Conservation (phyloP, 1,140 invertebrate species). For the Diorhabda sublineata region DNA sequence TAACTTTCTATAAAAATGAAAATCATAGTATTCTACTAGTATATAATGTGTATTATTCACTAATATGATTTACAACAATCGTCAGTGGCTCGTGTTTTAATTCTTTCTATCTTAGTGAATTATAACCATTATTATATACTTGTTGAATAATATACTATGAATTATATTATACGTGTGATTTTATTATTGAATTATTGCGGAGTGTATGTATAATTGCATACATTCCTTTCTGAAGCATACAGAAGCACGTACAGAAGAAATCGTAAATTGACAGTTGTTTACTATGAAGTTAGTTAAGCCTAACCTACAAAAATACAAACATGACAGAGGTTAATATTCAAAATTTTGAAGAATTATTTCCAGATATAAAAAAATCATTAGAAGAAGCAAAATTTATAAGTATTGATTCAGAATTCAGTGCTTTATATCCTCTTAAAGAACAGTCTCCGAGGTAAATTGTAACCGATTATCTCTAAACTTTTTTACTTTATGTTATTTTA, state of each 20-base stretch:
- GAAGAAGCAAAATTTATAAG: slow-evolving; percentile 37
- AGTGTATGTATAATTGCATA: too few relatives aligned
- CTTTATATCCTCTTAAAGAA: slow-evolving; percentile 34
- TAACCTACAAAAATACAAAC: slow-evolving; percentile 19
- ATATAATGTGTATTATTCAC: too few relatives aligned
- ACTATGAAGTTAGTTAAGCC: not conserved
- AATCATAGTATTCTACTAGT: too few relatives aligned
- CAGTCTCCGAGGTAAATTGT: slow-evolving; percentile 32
- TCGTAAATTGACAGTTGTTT: too few relatives aligned
- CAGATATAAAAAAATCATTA: slow-evolving; percentile 32
- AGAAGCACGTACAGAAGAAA: too few relatives aligned
- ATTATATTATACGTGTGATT: too few relatives aligned
- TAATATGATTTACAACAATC: not conserved
- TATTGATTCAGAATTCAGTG: slow-evolving; percentile 43
- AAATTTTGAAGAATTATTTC: slow-evolving; percentile 37
- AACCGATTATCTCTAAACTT: not conserved
- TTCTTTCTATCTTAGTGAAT: not conserved
- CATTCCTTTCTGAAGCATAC: too few relatives aligned
- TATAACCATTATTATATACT: not conserved
- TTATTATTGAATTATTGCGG: too few relatives aligned
- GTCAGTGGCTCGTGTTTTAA: not conserved
- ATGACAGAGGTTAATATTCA: slow-evolving; percentile 37
- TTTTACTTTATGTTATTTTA: slow-evolving; percentile 47
- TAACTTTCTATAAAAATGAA: too few relatives aligned
- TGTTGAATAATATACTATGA: not conserved